A percentile compares a stretch with the other conserved stretches of the same genome.
Evolutionary conservation across 2,888 invertebrate species (phyloP).

Genomic region (Catocala nupta): DNA sequence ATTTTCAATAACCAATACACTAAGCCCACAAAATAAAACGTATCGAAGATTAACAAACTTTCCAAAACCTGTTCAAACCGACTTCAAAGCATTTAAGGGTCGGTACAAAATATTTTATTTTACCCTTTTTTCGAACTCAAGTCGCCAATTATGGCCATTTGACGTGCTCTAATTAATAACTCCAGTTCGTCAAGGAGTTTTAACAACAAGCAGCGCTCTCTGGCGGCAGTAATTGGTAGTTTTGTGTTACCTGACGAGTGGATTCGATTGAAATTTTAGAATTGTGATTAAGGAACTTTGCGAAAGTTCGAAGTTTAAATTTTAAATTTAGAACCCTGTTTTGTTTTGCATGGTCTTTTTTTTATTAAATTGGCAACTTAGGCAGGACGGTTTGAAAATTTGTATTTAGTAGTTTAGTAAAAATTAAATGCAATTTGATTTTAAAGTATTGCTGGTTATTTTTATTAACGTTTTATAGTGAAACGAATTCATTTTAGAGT

Average conservation of each 20-base stretch:
- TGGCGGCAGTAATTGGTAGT: slow-evolving; percentile 46
- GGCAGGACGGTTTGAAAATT: too few relatives aligned
- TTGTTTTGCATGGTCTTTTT: too few relatives aligned
- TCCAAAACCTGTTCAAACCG: slow-evolving; percentile 50
- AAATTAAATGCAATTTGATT: too few relatives aligned
- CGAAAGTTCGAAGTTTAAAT: neutral
- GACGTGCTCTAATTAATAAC: slow-evolving; percentile 49
- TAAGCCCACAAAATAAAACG: neutral
- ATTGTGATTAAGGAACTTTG: slow-evolving; percentile 34
- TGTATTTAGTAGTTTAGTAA: too few relatives aligned
- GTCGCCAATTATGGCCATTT: slow-evolving; percentile 45
- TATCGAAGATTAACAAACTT: slow-evolving; percentile 22
- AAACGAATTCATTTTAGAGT: too few relatives aligned
- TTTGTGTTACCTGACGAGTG: slow-evolving; percentile 40
- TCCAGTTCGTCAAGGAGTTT: slow-evolving; percentile 42
- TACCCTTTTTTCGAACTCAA: slow-evolving; percentile 34
- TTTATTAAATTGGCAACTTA: too few relatives aligned
- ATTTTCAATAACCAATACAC: neutral
- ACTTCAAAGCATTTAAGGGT: slow-evolving; percentile 19
- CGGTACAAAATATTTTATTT: slow-evolving; percentile 17
- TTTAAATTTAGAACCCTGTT: too few relatives aligned
- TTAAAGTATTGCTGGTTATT: too few relatives aligned
- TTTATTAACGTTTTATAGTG: too few relatives aligned
- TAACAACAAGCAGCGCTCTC: slow-evolving; percentile 17
- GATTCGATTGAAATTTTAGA: slow-evolving; percentile 40